Percentiles rank a stretch among this genome's conserved stretches.
phyloP scores from a whole-genome alignment of 1,140 invertebrate genomes.

The Ectropis grisescens region DNA sequence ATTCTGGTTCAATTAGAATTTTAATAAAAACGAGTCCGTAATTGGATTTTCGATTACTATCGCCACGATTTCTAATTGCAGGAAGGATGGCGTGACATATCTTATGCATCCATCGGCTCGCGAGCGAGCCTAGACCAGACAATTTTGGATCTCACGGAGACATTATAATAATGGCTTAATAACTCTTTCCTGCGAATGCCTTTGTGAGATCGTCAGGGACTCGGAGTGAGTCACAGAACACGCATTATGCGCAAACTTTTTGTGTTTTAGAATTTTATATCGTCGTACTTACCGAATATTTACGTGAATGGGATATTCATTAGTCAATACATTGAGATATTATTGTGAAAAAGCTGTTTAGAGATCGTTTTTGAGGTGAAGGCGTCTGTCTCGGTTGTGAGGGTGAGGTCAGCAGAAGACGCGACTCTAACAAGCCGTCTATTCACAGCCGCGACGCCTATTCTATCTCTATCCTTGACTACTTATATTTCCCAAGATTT shows the following conservation, averaged over 20 bases:
- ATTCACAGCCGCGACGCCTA: constrained; percentile 1
- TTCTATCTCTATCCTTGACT: constrained; percentile 30
- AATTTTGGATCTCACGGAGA: constrained; percentile 37
- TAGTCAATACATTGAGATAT: constrained; percentile 10
- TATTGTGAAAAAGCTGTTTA: constrained; percentile 19
- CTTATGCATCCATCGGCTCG: constrained; percentile 18
- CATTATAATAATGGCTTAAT: constrained; percentile 57
- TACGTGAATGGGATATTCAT: constrained; percentile 13
- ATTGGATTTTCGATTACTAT: constrained; percentile 31
- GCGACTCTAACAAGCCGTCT: constrained; percentile 8
- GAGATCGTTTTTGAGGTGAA: constrained; percentile 18
- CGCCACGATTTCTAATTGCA: constrained; percentile 15
- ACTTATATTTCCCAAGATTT: constrained; percentile 14
- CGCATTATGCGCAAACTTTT: constrained; percentile 37
- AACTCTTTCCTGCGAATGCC: constrained; percentile 49
- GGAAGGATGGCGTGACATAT: constrained; percentile 28
- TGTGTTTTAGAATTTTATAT: constrained; percentile 29
- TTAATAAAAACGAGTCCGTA: constrained; percentile 41
- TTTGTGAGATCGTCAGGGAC: constrained; percentile 52
- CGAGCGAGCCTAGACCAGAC: constrained; percentile 7
- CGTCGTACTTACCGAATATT: not conserved
- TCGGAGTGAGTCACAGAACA: constrained; percentile 41
- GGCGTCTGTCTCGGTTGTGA: constrained; percentile 5
- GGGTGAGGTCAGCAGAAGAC: constrained; percentile 7
- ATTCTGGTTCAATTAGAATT: constrained; percentile 32